phyloP scores from a whole-genome alignment of 2,797 vertebrate species.

The Coracias cyanogaster region DNA sequence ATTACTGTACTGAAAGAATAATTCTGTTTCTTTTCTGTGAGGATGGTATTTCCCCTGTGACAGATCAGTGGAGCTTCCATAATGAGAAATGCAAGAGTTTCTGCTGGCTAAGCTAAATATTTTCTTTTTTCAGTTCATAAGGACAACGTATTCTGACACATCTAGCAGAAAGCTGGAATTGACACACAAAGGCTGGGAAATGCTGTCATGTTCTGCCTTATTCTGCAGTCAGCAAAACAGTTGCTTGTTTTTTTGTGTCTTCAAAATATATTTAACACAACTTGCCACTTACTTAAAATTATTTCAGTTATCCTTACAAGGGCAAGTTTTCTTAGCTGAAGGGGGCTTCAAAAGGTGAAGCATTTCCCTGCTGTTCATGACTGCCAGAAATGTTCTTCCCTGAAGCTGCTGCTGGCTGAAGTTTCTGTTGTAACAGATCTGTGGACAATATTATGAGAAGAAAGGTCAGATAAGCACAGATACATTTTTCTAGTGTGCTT shows the following conservation, averaged over 20 bases:
- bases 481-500: conserved; percentile 10
- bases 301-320: background rate
- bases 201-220: background rate
- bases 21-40: background rate
- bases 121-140: background rate
- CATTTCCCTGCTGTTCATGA: background rate
- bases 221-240: background rate
- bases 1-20: background rate
- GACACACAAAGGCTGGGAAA: background rate
- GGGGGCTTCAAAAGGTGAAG: background rate
- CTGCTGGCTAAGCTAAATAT: background rate
- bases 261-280: background rate
- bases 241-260: background rate
- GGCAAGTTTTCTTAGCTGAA: conserved; percentile 39
- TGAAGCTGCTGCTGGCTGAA: background rate
- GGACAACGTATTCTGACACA: background rate
- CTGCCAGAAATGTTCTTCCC: conserved; percentile 1
- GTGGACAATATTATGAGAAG: background rate
- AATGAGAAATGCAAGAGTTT: background rate
- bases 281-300: background rate
- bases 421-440: background rate
- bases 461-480: conserved; percentile 46
- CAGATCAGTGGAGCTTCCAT: background rate
- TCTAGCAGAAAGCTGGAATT: background rate
- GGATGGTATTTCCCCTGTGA: background rate